Base-by-base conservation (phyloP, 2,888 invertebrate genomes). In the Podotricha telesiphe region DNA sequence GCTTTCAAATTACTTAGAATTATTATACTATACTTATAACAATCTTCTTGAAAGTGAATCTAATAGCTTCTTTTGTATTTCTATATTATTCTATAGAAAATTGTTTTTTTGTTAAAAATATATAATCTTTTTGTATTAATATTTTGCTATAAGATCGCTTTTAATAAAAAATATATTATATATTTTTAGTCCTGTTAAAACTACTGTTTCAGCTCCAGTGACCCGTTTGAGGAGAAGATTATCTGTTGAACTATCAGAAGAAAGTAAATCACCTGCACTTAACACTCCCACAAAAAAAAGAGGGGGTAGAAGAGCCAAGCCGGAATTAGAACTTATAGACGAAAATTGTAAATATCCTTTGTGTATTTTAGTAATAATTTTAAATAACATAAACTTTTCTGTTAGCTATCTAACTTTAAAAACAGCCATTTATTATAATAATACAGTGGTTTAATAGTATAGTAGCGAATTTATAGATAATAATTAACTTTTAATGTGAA, bases 231-330 rank as follows among this genome's bases (percentile, higher is more conserved):
- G 92, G 61, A 80, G 87, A 56, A 85, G 87, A 67, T 74, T 91
- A 45, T 90, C 91, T 63, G 80, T 87, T n/a, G 91, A 92, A 58
- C 78, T 79, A 47, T 72, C 83, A 72, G 92, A 92, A 28, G 90
- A 89, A 65, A 81, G 80, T 3, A 86, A 85, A 51, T 89, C 91
- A 2, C 78, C 83, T 22, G 80, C 85, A 67, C 85, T 86, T 10
- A 82, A 83, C 6, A 92, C 91, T 64, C 92, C 92, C 17, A 87
- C 85, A 13, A 93, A 89, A 76, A 91, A 87, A 74, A 83, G 88
- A 73, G 82, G 81, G 6, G 82, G 83, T 10, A 81, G 85, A 74
- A 79, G 86, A 47, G 83, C 87, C 34, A 92, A 92, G 72, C 87
- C 91, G 71, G 88, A 88, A 66, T 79, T 93, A 48, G 90, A 90